A percentile compares a stretch with the other conserved stretches of the same genome.
phyloP scores from a whole-genome alignment of 2,888 invertebrate genomes.

The Allygus modestus region DNA sequence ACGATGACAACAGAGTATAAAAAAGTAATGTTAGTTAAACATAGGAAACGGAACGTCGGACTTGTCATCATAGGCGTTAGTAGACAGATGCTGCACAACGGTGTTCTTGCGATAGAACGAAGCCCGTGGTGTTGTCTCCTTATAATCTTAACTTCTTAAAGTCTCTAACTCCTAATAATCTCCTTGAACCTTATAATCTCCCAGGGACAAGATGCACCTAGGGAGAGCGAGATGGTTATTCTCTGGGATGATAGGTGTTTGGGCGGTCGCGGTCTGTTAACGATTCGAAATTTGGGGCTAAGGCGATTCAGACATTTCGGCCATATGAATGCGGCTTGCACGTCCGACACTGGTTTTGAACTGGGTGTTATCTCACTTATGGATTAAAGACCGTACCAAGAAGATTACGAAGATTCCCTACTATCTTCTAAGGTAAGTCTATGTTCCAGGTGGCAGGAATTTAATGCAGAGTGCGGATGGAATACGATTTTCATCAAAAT shows the following conservation, averaged over 20 bases:
- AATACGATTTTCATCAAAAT: no score
- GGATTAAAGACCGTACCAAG: no score
- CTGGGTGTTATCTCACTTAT: no score
- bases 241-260: neutral
- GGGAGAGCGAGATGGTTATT: neutral
- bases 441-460: no score
- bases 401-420: no score
- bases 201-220: neutral
- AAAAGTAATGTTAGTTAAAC: constrained; percentile 12
- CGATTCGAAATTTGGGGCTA: constrained; percentile 11
- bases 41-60: neutral
- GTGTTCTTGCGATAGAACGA: neutral
- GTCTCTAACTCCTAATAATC: no score
- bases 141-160: no score
- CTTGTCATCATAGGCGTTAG: neutral
- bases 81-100: neutral
- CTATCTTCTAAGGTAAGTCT: no score
- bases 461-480: no score
- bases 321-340: no score
- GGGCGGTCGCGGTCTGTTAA: neutral
- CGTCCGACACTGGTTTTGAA: no score
- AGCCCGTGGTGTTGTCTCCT: neutral
- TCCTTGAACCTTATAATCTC: neutral
- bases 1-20: constrained; percentile 1
- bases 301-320: no score